Conservation (phyloP, 2,113 vertebrate species). For the Donacobius atricapilla region DNA sequence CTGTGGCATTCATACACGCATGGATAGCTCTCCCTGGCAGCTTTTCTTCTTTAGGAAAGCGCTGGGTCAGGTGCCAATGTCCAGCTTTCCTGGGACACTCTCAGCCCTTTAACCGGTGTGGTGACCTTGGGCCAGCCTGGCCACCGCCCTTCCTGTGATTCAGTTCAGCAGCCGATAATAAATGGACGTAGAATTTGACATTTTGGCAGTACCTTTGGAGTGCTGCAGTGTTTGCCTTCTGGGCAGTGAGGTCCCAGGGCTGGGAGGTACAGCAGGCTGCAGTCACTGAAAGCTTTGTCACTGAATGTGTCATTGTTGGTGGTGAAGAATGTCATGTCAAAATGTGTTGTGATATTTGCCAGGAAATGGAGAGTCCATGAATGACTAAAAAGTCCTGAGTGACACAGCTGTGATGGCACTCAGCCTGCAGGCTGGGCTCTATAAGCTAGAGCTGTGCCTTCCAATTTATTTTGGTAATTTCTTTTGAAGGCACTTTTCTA, state of each 20-base stretch:
- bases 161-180: neutral
- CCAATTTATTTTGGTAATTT: neutral
- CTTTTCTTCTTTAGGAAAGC: neutral
- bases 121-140: neutral
- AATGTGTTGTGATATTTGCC: neutral
- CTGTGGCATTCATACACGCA: neutral
- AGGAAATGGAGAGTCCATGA: neutral
- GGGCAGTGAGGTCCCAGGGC: neutral
- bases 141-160: slow-evolving; percentile 21
- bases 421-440: neutral
- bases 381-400: neutral
- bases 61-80: neutral
- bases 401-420: neutral
- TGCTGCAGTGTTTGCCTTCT: neutral
- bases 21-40: neutral
- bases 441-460: neutral
- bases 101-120: accelerated
- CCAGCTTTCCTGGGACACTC: neutral
- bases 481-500: neutral
- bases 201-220: neutral
- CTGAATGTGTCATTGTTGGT: neutral
- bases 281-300: neutral
- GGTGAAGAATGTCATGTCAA: neutral
- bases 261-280: neutral
- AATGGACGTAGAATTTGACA: neutral